Conservation (phyloP, 1,140 invertebrate genomes). For the Trichonephila clavipes region DNA sequence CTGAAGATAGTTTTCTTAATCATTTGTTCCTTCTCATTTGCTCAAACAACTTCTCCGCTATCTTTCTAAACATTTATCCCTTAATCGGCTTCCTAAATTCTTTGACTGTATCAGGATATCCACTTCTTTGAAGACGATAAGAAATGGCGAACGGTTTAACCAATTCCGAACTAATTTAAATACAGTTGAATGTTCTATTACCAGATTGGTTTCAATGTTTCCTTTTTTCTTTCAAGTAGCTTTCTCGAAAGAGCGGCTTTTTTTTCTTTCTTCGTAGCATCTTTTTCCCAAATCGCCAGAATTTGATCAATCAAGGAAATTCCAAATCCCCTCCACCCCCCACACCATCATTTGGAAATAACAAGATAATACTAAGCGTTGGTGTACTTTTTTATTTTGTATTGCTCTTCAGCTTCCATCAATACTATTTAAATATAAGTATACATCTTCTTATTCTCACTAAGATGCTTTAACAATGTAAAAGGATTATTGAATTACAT, state of each 20-base stretch:
- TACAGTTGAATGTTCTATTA: conserved; percentile 31
- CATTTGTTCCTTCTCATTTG: too few relatives aligned
- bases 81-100: conserved; percentile 27
- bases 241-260: neutral
- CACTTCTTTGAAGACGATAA: neutral
- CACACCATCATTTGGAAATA: neutral
- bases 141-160: conserved; percentile 36
- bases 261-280: neutral
- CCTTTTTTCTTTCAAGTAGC: neutral
- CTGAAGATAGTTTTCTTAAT: too few relatives aligned
- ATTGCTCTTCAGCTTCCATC: neutral
- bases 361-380: conserved; percentile 16
- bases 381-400: neutral
- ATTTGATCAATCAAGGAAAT: conserved; percentile 21
- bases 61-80: conserved; percentile 28
- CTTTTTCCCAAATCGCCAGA: conserved; percentile 22
- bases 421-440: conserved; percentile 28
- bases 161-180: conserved; percentile 58
- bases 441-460: neutral
- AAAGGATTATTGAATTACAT: neutral
- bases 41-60: conserved; percentile 7
- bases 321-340: neutral
- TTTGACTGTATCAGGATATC: neutral
- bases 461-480: neutral
- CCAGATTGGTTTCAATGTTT: neutral